These are phyloP conservation scores for Platygyra sinensis DNA, from an alignment of 64 coral and sea anemone genomes.

Conservation along the genomic window DNA sequence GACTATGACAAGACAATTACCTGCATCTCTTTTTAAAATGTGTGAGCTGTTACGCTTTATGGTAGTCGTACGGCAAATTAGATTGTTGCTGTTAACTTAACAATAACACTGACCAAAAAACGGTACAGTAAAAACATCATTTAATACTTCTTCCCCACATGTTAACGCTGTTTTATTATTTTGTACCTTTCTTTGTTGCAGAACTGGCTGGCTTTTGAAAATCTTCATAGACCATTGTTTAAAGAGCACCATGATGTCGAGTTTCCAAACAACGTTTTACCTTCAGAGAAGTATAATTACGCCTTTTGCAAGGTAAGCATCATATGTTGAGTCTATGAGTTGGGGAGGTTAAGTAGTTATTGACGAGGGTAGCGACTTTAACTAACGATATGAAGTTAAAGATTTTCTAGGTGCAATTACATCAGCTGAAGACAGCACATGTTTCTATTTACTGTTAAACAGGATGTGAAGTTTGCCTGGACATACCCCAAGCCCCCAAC, in stretches of 20 bases:
- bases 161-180: not conserved
- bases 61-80: too few relatives aligned
- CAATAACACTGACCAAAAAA: too few relatives aligned
- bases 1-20: too few relatives aligned
- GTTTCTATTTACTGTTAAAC: not conserved
- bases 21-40: too few relatives aligned
- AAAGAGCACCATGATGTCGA: not conserved
- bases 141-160: not conserved
- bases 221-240: not conserved
- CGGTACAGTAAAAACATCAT: too few relatives aligned
- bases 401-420: not conserved
- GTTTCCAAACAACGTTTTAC: constrained; percentile 13
- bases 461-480: not conserved
- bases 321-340: not conserved
- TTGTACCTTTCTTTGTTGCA: not conserved
- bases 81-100: too few relatives aligned
- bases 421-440: too few relatives aligned
- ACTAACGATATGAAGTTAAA: not conserved
- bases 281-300: constrained; percentile 6
- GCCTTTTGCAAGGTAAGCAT: constrained; percentile 20
- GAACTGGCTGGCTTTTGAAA: constrained; percentile 14
- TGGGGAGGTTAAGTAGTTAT: too few relatives aligned
- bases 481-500: not conserved
- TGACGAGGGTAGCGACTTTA: not conserved
- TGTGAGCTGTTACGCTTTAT: too few relatives aligned